phyloP scores from a whole-genome alignment of 1,140 invertebrate genomes.

The Centruroides sculpturatus region DNA sequence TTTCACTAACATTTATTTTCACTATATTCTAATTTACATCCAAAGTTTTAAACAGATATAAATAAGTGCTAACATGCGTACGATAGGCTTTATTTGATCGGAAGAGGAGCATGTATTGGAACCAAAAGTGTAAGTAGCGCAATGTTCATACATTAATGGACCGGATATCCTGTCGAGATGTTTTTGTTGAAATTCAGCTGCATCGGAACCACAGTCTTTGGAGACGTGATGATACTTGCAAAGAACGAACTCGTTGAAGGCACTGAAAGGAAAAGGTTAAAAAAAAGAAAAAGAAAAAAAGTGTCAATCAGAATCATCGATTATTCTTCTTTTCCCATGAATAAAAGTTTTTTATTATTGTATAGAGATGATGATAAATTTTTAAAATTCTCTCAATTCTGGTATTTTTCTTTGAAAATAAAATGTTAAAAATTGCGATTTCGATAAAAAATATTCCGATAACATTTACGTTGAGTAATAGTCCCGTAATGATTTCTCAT shows the following conservation, averaged over 20 bases:
- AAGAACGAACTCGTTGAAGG: slow-evolving; percentile 15
- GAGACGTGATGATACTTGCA: slow-evolving; percentile 14
- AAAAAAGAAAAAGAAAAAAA: not conserved
- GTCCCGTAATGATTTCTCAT: no score
- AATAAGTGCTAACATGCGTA: no score
- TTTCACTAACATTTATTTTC: no score
- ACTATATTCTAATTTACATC: no score
- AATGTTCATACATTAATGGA: slow-evolving; percentile 17
- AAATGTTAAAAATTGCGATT: no score
- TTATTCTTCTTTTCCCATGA: no score
- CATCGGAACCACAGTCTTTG: slow-evolving; percentile 14
- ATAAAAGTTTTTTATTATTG: not conserved
- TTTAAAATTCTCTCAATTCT: not conserved
- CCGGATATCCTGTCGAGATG: slow-evolving; percentile 16
- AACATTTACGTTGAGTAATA: no score
- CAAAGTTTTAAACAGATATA: no score
- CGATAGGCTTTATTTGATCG: no score
- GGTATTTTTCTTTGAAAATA: no score
- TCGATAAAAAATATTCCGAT: no score
- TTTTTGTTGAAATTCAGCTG: slow-evolving; percentile 9
- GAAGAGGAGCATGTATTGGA: slow-evolving; percentile 4
- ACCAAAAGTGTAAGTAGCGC: slow-evolving; percentile 15
- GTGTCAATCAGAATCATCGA: no score
- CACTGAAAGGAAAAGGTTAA: slow-evolving; percentile 2
- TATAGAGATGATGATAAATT: not conserved